A percentile compares a stretch with the other conserved stretches of the same genome.
Evolutionary conservation across 2,797 vertebrate species (phyloP).

Genomic region (Sarcophilus harrisii): DNA sequence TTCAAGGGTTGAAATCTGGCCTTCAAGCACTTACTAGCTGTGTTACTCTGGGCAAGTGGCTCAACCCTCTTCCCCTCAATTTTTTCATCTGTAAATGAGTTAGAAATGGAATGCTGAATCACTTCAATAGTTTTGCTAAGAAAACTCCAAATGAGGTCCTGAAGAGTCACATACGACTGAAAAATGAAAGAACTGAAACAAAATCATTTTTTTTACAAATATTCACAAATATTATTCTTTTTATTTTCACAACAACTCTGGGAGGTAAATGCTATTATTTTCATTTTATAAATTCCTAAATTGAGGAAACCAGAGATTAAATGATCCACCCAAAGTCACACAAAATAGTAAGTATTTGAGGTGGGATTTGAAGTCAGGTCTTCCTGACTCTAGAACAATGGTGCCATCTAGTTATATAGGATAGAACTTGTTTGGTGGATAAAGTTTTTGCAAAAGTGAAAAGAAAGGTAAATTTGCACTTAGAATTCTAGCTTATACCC

Average conservation of each 20-base stretch:
- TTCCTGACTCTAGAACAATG: background rate
- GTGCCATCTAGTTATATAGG: background rate
- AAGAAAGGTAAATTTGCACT: background rate
- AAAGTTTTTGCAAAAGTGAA: background rate
- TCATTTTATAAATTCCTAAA: background rate
- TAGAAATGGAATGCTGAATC: background rate
- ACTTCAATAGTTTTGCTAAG: background rate
- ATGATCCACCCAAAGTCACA: background rate
- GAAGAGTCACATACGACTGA: background rate
- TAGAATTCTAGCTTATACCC: background rate
- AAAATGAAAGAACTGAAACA: background rate
- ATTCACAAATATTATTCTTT: background rate
- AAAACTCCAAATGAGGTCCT: background rate
- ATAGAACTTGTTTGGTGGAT: background rate
- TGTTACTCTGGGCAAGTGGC: too few species aligned
- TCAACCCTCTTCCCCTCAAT: too few species aligned
- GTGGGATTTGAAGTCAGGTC: background rate
- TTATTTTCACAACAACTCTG: background rate
- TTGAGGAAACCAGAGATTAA: background rate
- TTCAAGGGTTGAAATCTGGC: too few species aligned
- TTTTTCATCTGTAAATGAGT: background rate
- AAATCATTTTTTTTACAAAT: background rate
- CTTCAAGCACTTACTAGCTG: too few species aligned
- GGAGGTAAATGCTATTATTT: background rate
- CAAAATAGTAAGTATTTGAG: background rate